Evolutionary conservation across 2,888 invertebrate species (phyloP).

Genomic region (Ischnura elegans): DNA sequence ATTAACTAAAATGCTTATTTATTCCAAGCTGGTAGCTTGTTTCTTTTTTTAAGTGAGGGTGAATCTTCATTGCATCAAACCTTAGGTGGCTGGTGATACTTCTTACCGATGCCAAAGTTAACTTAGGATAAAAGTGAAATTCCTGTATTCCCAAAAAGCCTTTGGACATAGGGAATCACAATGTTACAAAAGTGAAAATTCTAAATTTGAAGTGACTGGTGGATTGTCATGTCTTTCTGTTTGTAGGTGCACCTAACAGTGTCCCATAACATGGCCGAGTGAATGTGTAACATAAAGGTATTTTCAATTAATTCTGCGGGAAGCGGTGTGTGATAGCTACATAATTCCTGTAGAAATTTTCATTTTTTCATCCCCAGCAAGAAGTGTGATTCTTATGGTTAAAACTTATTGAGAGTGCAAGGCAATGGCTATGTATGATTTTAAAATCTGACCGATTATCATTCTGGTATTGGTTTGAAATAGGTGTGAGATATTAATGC

Average conservation of each 20-base stretch:
- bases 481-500: not conserved
- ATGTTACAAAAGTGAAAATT: not conserved
- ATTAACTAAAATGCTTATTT: constrained; percentile 45
- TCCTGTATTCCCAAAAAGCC: constrained; percentile 45
- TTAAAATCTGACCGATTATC: not conserved
- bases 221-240: not conserved
- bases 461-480: not conserved
- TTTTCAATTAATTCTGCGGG: not conserved
- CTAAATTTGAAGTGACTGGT: not conserved
- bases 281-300: not conserved
- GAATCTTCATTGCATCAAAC: constrained; percentile 7
- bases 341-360: not conserved
- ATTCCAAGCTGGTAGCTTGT: constrained; percentile 13
- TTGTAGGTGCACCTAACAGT: not conserved
- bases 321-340: not conserved
- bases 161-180: not conserved
- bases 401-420: not conserved
- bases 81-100: not conserved
- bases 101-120: not conserved
- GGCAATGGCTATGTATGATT: not conserved
- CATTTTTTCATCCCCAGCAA: not conserved
- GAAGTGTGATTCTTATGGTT: not conserved
- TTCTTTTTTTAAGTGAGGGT: not conserved
- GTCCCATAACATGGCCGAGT: not conserved
- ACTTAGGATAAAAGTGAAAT: constrained; percentile 31